phyloP scores from a whole-genome alignment of 2,797 vertebrate genomes.

The Craterocephalus amniculus region DNA sequence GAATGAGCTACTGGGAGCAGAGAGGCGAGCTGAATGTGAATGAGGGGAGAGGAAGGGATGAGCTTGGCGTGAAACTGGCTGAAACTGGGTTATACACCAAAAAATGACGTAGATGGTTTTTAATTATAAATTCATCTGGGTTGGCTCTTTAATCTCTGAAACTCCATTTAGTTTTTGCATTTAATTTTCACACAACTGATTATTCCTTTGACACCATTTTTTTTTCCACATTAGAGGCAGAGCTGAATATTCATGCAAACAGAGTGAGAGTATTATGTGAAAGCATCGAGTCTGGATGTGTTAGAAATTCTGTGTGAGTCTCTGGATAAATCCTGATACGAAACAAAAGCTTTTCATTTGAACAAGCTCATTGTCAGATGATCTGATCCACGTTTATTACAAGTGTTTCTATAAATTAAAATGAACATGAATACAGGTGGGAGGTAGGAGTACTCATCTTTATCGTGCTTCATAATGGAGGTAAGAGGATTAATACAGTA shows the following conservation, averaged over 20 bases:
- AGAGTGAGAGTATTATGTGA: conserved; percentile 3
- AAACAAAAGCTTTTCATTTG: not conserved
- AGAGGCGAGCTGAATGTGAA: conserved; percentile 41
- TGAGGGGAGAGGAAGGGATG: conserved; percentile 5
- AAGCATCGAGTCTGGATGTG: conserved; percentile 15
- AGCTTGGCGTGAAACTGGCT: not conserved
- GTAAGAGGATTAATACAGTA: no score
- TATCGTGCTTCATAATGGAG: no score
- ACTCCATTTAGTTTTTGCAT: conserved; percentile 2
- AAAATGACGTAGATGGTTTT: not conserved
- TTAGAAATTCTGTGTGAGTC: not conserved
- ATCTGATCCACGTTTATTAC: not conserved
- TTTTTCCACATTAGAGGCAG: not conserved
- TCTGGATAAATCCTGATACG: conserved; percentile 15
- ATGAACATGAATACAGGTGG: not conserved
- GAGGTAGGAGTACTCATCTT: no score
- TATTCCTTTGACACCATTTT: not conserved
- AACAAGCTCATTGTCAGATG: not conserved
- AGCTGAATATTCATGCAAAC: conserved; percentile 19
- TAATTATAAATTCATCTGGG: conserved; percentile 7
- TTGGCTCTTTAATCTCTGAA: conserved; percentile 12
- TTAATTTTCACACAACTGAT: conserved; percentile 3
- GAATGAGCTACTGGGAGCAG: conserved; percentile 25
- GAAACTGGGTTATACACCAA: not conserved
- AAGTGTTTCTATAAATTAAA: not conserved